Conservation (phyloP, 2,797 vertebrate genomes). For the Adelosebastes latens region DNA sequence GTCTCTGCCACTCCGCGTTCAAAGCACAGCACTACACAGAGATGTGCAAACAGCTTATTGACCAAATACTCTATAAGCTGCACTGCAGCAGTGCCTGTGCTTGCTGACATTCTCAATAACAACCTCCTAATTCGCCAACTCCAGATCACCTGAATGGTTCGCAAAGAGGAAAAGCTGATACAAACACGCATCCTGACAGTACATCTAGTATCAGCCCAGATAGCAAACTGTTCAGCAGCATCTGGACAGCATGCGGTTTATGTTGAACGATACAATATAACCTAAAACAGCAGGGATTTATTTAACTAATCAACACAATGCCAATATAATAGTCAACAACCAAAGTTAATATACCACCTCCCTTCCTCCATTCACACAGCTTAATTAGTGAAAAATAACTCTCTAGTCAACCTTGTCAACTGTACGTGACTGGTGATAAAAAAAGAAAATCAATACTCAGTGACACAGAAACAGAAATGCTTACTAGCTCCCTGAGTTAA, state of each 20-base stretch:
- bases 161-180: constrained; percentile 15
- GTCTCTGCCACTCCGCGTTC: neutral
- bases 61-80: constrained; percentile 8
- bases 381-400: constrained; percentile 6
- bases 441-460: neutral
- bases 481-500: neutral
- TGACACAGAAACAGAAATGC: neutral
- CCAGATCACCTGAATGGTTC: constrained; percentile 14
- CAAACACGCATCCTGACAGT: neutral
- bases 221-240: neutral
- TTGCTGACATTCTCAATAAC: constrained; percentile 49
- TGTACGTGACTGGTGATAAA: neutral
- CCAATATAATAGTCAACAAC: neutral
- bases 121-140: constrained; percentile 27
- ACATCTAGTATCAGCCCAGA: neutral
- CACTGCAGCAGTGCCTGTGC: constrained; percentile 42
- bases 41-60: constrained; percentile 19
- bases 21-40: neutral
- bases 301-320: neutral
- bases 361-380: neutral
- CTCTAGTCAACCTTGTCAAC: neutral
- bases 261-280: neutral
- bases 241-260: neutral
- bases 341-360: neutral
- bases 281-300: neutral